These are phyloP conservation scores for Pristiophorus japonicus DNA, from an alignment of 2,113 vertebrate species.

Conservation along the genomic window DNA sequence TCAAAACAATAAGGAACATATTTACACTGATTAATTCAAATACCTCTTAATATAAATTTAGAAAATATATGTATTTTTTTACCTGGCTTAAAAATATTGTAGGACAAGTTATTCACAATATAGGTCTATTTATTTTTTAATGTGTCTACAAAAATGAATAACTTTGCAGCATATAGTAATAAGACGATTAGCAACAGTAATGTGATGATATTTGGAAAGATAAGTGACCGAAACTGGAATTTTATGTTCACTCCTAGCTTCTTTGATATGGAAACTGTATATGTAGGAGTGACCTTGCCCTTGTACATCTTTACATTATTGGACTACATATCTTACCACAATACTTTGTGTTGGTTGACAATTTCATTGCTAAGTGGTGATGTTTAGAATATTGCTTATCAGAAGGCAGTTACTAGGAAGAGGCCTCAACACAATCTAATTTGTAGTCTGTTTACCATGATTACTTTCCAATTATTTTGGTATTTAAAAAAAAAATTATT, in stretches of 20 bases:
- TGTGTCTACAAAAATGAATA: constrained; percentile 48
- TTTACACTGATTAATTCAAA: too few species aligned
- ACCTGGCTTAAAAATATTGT: not conserved
- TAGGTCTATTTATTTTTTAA: constrained; percentile 44
- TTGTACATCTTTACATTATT: not conserved
- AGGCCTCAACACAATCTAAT: not conserved
- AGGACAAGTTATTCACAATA: constrained; percentile 45
- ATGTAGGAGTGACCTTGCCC: not conserved
- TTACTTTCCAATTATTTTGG: not conserved
- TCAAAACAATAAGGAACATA: too few species aligned
- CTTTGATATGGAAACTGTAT: constrained; percentile 38
- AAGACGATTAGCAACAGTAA: constrained; percentile 50
- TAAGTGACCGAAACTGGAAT: constrained; percentile 43
- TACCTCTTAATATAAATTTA: not conserved
- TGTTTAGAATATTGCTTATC: not conserved
- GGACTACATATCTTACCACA: too few species aligned
- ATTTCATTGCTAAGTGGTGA: not conserved
- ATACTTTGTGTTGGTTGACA: not conserved
- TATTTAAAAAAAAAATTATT: too few species aligned
- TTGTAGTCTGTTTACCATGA: not conserved
- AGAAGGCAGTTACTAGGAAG: not conserved
- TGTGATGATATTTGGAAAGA: constrained; percentile 48
- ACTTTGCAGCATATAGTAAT: constrained; percentile 47
- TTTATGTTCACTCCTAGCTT: constrained; percentile 42
- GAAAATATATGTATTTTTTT: too few species aligned